Conservation (phyloP, 2,888 invertebrate species). For the Plagiodera versicolora region DNA sequence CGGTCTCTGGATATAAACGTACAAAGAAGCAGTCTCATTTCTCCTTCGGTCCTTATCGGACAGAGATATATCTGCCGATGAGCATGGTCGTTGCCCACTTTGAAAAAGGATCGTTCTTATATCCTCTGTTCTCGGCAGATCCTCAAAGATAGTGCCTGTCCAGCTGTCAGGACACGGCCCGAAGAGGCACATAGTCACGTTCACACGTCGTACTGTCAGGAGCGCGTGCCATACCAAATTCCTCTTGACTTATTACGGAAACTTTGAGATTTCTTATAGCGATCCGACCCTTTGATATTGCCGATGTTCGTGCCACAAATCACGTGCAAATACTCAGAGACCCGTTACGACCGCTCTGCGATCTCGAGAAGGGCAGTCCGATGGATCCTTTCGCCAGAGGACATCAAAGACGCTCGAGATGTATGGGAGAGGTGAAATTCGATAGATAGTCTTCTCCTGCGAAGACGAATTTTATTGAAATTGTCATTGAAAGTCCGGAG, state of each 20-base stretch:
- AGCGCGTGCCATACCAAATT: conserved; percentile 41
- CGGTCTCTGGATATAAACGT: too few relatives aligned
- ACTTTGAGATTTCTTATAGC: conserved; percentile 41
- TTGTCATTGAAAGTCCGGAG: conserved; percentile 21
- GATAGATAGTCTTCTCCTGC: conserved; percentile 15
- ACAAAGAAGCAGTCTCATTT: too few relatives aligned
- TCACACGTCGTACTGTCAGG: conserved; percentile 38
- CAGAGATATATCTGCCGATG: neutral
- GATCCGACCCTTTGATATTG: conserved; percentile 40
- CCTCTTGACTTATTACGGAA: conserved; percentile 43
- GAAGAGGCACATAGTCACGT: conserved; percentile 35
- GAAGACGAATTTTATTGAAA: conserved; percentile 22
- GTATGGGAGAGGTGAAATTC: conserved; percentile 21
- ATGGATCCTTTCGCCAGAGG: conserved; percentile 23
- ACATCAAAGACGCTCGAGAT: conserved; percentile 25
- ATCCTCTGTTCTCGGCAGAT: conserved; percentile 15
- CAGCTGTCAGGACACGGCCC: neutral
- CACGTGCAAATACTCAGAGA: conserved; percentile 36
- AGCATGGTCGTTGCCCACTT: conserved; percentile 16
- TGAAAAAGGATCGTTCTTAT: conserved; percentile 8
- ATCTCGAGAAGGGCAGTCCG: conserved; percentile 26
- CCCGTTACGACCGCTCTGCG: conserved; percentile 32
- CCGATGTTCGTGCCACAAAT: conserved; percentile 35
- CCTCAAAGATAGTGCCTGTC: conserved; percentile 19
- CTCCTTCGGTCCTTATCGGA: too few relatives aligned